Base-by-base conservation (phyloP, 2,113 vertebrate genomes). In the Urocynchramus pylzowi region DNA sequence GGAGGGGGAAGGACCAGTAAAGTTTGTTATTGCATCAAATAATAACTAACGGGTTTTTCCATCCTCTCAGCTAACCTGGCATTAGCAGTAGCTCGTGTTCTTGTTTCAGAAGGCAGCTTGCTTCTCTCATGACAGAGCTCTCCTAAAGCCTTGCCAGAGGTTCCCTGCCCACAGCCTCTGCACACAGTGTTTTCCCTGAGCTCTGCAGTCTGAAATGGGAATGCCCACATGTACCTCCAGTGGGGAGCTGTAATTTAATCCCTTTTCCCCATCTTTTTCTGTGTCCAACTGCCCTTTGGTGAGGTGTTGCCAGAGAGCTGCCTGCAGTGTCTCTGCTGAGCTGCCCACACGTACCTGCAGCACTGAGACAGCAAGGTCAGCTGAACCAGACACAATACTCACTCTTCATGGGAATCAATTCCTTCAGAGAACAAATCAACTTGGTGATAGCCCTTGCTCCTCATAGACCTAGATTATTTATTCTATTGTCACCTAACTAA, bases 301-400 rank as follows among this genome's bases (percentile, higher is more conserved):
- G 21, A 42, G 59, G 47, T 14, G 26, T 2, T 52, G 24, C 10
- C 49, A 42, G 41, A 1, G 75, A 60, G 21, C 44, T 37, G 45
- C 23, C 47, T 42, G 26, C 53, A 13, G 49, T 2, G 7, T 5
- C 45, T 15, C 37, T n/a, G 76, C 50, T 2, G 2, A 14, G 68
- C 71, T 77, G n/a, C 1, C 31, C 71, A 28, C 26, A 7, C 0
- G 0, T 3, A 9, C 17, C 44, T 0, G 0, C 2, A 2, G 68
- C 59, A 11, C 67, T 11, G 37, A 22, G 53, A 54, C 69, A 60
- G 1, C 5, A 15, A 23, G 23, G 45, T 30, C 41, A 64, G 0
- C 31, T 17, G 17, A 45, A 12, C 76, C n/a, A 27, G 8, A 37
- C 35, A 6, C 19, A 92, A 12, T 13, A 9, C 1, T 1, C 16